Evolutionary conservation across 35 echinoderm and acorn worm species (phyloP), one percentile per base, ranked within the genome.

Genomic region (Heliocidaris erythrogramma): DNA sequence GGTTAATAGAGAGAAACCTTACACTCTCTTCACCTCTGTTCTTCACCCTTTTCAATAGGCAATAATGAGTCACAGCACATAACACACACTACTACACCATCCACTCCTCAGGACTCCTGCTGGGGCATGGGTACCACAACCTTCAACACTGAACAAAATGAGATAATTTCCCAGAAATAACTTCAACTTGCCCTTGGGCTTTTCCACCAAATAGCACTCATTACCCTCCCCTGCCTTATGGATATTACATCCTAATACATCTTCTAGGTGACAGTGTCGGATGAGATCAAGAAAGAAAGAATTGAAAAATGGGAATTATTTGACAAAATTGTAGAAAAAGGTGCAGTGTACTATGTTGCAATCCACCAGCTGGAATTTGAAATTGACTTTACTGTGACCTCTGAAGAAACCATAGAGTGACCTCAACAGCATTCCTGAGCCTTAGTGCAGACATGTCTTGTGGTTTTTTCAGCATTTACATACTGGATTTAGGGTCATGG

Each of bases 321-420:
- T 78, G 65, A 78, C 18, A 78, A 78, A 78, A 78, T 21, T 27
- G 18, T 78, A n/a, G 65, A n/a, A 5, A 5, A 78, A 27, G 65
- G 65, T 78, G 65, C 65, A 78, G 65, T 78, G 65, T 78, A 78
- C 65, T 78, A 78, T 78, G 65, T 78, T 78, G 65, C n/a, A 78
- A 78, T 78, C 65, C 17, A 78, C 65, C 65, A 78, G 59, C 59
- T 60, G 59, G 65, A 78, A 78, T 78, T 78, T 78, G 65, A 78
- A 78, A 78, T 78, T 78, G 65, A 78, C 65, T 78, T 78, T 78
- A 24, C 18, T 78, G 14, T 78, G 65, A 78, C 65, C 65, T 78
- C 21, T 78, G 21, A 78, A 78, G 65, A 78, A 78, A 78, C 65
- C 65, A 78, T 78, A 78, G 7, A n/a, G 27, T 78, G 65, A 78